These are phyloP conservation scores for Noctua janthina DNA, from an alignment of 2,888 invertebrate genomes.

Conservation along the genomic window DNA sequence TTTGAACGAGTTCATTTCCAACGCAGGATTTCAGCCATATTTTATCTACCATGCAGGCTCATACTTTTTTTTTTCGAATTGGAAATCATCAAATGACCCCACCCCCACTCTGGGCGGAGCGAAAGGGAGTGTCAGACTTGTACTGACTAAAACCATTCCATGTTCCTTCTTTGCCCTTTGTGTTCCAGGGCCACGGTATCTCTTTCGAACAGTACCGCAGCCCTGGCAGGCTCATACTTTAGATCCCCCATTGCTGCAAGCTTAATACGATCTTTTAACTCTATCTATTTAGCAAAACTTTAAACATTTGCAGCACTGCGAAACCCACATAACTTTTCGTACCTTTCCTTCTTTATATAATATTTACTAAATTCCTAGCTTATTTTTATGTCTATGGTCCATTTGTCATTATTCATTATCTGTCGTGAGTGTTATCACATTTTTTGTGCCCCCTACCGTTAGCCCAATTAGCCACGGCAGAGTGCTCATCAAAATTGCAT, in stretches of 20 bases:
- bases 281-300: not conserved
- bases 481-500: constrained; percentile 67
- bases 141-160: too few relatives aligned
- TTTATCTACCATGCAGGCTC: not conserved
- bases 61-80: not conserved
- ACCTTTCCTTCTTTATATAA: too few relatives aligned
- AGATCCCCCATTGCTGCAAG: not conserved
- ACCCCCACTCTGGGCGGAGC: too few relatives aligned
- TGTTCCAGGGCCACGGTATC: too few relatives aligned
- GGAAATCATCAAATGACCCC: too few relatives aligned
- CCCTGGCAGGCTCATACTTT: not conserved
- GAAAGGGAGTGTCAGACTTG: too few relatives aligned
- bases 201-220: too few relatives aligned
- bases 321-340: not conserved
- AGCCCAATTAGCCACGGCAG: constrained; percentile 64
- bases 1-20: not conserved
- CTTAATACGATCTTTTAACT: not conserved
- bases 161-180: too few relatives aligned
- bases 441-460: constrained; percentile 49
- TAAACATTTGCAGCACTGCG: not conserved
- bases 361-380: not conserved
- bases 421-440: constrained; percentile 17
- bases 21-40: not conserved
- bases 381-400: constrained; percentile 7
- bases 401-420: constrained; percentile 20